Evolutionary conservation across 2,113 vertebrate species (phyloP).

Genomic region (Cnemophilus loriae): DNA sequence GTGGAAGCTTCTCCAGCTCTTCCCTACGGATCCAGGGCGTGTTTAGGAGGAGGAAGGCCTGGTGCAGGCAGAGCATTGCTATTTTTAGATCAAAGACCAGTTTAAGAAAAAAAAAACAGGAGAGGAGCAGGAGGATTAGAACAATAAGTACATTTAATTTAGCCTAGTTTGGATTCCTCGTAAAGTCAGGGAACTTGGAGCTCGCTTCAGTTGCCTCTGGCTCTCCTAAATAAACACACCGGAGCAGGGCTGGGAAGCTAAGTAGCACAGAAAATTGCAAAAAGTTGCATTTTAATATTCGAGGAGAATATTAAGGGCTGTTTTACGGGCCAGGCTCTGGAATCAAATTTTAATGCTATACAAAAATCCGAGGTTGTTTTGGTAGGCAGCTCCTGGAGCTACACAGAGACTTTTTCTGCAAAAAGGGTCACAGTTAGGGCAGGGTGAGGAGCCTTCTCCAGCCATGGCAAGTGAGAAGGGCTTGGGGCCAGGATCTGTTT

Average conservation of each 20-base stretch:
- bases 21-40: background rate
- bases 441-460: background rate
- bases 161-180: background rate
- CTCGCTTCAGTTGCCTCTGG: background rate
- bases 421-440: background rate
- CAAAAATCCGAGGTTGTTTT: background rate
- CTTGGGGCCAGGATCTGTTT: background rate
- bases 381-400: background rate
- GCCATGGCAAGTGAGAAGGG: rapidly evolving
- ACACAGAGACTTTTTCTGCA: background rate
- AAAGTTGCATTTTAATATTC: background rate
- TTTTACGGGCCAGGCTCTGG: background rate
- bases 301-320: background rate
- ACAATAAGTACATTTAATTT: conserved; percentile 16
- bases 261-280: background rate
- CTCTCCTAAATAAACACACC: background rate
- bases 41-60: background rate
- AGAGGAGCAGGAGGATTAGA: background rate
- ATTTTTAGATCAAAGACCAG: conserved; percentile 1
- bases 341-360: background rate
- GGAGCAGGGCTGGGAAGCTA: background rate
- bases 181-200: background rate
- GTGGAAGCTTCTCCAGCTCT: background rate
- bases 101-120: background rate
- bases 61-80: background rate